Evolutionary conservation across 37 sponge, comb jelly and placozoan species (phyloP).

Genomic region (Cladorhizidae sp.): DNA sequence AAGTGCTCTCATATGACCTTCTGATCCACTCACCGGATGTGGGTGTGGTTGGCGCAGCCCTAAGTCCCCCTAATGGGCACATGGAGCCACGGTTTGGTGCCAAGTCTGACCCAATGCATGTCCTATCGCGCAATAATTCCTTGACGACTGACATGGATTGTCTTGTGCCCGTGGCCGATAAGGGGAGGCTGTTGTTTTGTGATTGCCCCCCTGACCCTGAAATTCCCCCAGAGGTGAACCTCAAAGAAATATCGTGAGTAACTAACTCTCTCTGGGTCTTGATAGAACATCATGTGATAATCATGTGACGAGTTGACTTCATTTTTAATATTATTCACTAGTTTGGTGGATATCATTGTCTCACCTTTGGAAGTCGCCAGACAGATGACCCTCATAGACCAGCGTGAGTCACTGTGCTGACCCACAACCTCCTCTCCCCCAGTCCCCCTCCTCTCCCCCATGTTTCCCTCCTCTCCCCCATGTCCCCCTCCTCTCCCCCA

Average conservation of each 20-base stretch:
- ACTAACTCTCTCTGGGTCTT: background rate
- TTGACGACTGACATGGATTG: background rate
- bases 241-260: slow-evolving; percentile 68
- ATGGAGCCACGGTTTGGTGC: background rate
- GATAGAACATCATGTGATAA: background rate
- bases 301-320: background rate
- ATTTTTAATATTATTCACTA: background rate
- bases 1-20: background rate
- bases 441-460: too few species aligned
- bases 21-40: background rate
- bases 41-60: background rate
- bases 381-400: slow-evolving; percentile 95
- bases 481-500: too few species aligned
- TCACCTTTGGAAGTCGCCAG: slow-evolving; percentile 91
- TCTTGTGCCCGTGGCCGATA: background rate
- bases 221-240: slow-evolving; percentile 53
- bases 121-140: slow-evolving; percentile 1
- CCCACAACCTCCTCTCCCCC: background rate
- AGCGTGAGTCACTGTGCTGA: slow-evolving; percentile 47
- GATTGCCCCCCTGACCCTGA: slow-evolving; percentile 94
- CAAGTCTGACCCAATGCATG: background rate
- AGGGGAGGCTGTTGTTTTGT: slow-evolving; percentile 50
- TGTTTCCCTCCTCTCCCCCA: too few species aligned
- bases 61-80: background rate
- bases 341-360: slow-evolving; percentile 64